Conservation (phyloP, 2,888 invertebrate species). For the Cybosia mesomella region DNA sequence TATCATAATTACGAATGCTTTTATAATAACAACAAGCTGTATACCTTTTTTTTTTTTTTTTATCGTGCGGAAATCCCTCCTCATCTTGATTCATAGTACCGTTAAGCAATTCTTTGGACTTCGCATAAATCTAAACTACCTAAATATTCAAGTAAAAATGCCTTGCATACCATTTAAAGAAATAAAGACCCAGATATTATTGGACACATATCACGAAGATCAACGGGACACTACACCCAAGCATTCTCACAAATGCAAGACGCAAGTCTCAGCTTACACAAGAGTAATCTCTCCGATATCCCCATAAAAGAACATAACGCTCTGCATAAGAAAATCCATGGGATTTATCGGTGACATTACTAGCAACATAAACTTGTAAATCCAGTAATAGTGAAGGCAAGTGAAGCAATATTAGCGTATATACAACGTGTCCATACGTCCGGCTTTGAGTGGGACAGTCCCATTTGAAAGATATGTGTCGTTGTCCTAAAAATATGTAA, state of each 20-base stretch:
- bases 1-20: not conserved
- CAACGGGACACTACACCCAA: conserved; percentile 14
- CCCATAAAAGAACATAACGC: conserved; percentile 21
- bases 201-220: not conserved
- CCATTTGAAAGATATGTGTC: not conserved
- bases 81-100: not conserved
- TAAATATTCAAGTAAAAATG: not conserved
- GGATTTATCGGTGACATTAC: conserved; percentile 46
- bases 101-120: conserved; percentile 6
- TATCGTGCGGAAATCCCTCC: too few relatives aligned
- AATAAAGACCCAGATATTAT: conserved; percentile 4
- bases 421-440: not conserved
- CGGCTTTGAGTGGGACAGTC: not conserved
- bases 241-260: conserved; percentile 8
- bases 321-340: conserved; percentile 40
- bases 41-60: too few relatives aligned
- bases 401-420: conserved; percentile 15
- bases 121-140: not conserved
- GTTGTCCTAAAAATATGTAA: not conserved
- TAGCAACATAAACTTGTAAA: conserved; percentile 35
- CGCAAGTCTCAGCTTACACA: conserved; percentile 15
- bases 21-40: not conserved
- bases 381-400: conserved; percentile 24
- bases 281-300: conserved; percentile 11
- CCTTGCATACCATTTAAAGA: not conserved